These are phyloP conservation scores for Picus viridis DNA, from an alignment of 2,797 vertebrate species.

Conservation along the genomic window DNA sequence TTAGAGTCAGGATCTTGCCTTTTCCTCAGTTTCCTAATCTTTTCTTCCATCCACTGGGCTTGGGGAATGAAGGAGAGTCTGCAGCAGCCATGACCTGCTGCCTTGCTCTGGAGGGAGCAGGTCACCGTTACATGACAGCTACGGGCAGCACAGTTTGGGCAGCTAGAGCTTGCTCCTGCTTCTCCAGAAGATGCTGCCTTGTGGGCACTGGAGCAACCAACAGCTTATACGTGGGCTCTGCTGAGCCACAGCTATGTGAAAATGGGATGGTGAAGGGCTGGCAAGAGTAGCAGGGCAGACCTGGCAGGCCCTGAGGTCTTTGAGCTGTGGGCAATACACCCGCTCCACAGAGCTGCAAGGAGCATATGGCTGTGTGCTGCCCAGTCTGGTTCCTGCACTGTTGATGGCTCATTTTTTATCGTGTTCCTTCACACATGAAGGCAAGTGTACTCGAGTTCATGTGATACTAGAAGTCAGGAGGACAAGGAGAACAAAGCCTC, in stretches of 20 bases:
- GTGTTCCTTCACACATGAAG: background rate
- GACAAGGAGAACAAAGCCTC: background rate
- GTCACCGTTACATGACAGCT: accelerated
- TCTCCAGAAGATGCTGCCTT: background rate
- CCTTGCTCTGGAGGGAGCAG: background rate
- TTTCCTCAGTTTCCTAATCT: background rate
- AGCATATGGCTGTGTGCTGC: accelerated
- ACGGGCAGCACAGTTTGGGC: background rate
- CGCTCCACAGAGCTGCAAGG: background rate
- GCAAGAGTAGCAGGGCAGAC: background rate
- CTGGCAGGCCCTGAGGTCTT: background rate
- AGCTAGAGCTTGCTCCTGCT: background rate
- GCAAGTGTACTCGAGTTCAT: background rate
- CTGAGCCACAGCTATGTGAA: background rate
- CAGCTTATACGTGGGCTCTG: background rate
- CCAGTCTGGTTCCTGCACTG: background rate
- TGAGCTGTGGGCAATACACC: accelerated
- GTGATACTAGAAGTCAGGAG: background rate
- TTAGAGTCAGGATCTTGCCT: background rate
- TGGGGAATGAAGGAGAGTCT: background rate
- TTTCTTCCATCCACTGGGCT: accelerated
- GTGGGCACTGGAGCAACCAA: background rate
- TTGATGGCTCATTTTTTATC: background rate
- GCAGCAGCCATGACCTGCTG: background rate
- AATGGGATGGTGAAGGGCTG: background rate